These are phyloP conservation scores for Penelope pileata DNA, from an alignment of 2,113 vertebrate species.

Conservation along the genomic window DNA sequence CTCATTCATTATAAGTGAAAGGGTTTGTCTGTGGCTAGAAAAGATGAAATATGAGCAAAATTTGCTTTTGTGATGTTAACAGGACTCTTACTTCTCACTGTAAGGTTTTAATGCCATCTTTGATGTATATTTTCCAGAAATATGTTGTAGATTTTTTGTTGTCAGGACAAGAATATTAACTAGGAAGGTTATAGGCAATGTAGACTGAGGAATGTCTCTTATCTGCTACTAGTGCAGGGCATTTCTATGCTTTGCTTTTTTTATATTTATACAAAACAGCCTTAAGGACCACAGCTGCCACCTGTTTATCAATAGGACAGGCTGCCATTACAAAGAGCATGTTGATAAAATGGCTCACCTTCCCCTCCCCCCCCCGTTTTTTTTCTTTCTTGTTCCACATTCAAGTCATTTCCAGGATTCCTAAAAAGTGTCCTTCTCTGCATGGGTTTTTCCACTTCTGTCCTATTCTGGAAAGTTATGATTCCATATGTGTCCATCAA, in stretches of 20 bases:
- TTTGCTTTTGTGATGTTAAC: neutral
- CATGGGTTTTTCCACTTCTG: neutral
- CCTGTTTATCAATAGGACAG: neutral
- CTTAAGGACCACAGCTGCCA: neutral
- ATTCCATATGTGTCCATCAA: neutral
- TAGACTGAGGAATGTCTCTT: neutral
- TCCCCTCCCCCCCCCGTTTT: neutral
- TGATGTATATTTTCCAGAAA: neutral
- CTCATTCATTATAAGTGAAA: neutral
- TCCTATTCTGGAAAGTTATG: neutral
- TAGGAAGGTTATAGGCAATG: too few relatives aligned
- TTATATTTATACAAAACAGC: neutral
- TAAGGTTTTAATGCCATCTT: neutral
- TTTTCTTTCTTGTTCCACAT: neutral
- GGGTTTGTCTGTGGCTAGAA: neutral
- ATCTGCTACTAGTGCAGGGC: accelerated
- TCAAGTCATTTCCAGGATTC: neutral
- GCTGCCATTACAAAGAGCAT: neutral
- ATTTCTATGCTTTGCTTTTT: neutral
- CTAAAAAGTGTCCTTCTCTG: neutral
- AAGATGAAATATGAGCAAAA: neutral
- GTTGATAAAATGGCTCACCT: neutral
- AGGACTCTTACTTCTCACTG: neutral
- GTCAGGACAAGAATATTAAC: neutral
- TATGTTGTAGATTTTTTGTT: neutral